Evolutionary conservation across 2,113 vertebrate genomes (phyloP).

Genomic region (Gymnobelideus leadbeateri): DNA sequence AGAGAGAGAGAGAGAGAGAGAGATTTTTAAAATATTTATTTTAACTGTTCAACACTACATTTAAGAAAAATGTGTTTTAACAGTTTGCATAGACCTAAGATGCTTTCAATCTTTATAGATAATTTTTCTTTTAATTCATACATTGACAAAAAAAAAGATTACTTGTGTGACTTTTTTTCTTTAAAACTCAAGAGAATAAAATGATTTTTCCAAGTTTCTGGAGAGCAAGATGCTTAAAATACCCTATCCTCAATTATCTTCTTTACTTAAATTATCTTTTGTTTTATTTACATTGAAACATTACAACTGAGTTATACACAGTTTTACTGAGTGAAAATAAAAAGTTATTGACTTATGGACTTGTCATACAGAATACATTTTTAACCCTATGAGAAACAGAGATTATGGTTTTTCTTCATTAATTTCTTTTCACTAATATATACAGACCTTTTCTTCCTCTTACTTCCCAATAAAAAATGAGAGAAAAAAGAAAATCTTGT

Average conservation of each 20-base stretch:
- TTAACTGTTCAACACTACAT: background rate
- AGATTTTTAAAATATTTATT: fast-evolving
- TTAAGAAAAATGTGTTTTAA: background rate
- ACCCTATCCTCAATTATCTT: background rate
- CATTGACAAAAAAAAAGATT: background rate
- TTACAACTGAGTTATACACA: background rate
- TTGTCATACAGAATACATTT: background rate
- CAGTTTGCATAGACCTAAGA: constrained; percentile 17
- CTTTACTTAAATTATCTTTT: constrained; percentile 38
- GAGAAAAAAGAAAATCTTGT: background rate
- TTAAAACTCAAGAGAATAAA: background rate
- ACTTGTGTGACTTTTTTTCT: constrained; percentile 12
- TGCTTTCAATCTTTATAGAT: background rate
- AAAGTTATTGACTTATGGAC: background rate
- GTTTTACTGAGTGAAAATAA: background rate
- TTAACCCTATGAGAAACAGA: background rate
- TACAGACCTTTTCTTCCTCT: background rate
- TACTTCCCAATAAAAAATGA: background rate
- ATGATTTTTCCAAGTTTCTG: constrained; percentile 1
- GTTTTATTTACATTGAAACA: background rate
- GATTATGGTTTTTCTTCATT: background rate
- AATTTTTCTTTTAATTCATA: background rate
- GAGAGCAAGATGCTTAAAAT: constrained; percentile 39
- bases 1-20: too few species aligned
- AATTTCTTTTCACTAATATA: background rate